Percentiles rank a stretch among this genome's conserved stretches.
Conservation (phyloP, 2,113 vertebrate species). For the Heliornis fulica region DNA sequence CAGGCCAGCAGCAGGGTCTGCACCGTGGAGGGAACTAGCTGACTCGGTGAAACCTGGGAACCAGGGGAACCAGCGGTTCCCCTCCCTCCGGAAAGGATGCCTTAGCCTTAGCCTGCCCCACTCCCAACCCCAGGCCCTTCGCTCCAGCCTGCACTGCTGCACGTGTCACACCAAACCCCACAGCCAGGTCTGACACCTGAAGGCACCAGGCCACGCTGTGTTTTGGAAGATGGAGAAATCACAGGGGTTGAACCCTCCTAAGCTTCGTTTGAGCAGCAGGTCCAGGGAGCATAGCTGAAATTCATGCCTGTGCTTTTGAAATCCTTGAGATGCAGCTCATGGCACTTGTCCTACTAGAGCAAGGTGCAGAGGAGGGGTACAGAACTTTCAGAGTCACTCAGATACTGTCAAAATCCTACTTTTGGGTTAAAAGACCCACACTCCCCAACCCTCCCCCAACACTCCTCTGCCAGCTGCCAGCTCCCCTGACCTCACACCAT, state of each 20-base stretch:
- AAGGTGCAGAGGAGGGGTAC: background rate
- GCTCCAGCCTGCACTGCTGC: background rate
- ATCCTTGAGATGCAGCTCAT: background rate
- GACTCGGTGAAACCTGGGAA: background rate
- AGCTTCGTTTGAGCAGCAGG: background rate
- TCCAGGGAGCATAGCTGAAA: background rate
- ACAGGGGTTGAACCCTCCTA: background rate
- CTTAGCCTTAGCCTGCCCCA: background rate
- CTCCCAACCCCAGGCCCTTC: background rate
- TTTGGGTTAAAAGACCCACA: background rate
- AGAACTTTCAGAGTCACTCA: background rate
- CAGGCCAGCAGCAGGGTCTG: background rate
- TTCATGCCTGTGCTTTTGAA: background rate
- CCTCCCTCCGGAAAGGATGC: background rate
- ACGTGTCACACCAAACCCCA: fast-evolving
- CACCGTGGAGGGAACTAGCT: background rate
- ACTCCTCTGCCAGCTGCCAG: background rate
- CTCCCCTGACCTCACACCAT: fast-evolving
- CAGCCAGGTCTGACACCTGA: background rate
- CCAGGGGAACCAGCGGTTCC: background rate
- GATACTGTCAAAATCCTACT: background rate
- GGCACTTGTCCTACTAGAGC: background rate
- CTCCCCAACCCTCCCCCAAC: fast-evolving
- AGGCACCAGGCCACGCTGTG: background rate
- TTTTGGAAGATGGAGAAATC: background rate